Evolutionary conservation across 2,797 vertebrate genomes (phyloP).

Genomic region (Tapirus indicus): DNA sequence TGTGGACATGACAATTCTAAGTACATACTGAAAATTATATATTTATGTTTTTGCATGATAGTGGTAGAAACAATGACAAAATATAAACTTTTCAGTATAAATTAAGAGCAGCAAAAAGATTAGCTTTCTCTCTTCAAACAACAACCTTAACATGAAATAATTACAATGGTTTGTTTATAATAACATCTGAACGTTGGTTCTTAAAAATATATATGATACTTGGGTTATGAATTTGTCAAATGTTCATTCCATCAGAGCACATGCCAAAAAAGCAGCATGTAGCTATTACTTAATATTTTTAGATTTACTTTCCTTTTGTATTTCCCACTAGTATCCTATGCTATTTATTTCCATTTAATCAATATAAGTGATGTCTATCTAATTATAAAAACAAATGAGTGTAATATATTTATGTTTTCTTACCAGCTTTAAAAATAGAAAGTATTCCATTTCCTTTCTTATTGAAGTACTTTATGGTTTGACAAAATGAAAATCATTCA

Average conservation of each 20-base stretch:
- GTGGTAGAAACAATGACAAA: conserved; percentile 2
- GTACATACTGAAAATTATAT: not conserved
- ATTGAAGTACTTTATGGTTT: conserved; percentile 54
- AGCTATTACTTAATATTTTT: conserved; percentile 40
- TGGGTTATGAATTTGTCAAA: conserved; percentile 34
- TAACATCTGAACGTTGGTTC: conserved; percentile 24
- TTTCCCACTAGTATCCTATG: conserved; percentile 24
- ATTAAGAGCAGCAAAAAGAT: not conserved
- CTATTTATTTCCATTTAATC: conserved; percentile 20
- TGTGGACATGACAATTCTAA: not conserved
- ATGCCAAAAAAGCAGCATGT: not conserved
- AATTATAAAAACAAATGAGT: conserved; percentile 37
- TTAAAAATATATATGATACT: conserved; percentile 15
- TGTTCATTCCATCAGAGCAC: conserved; percentile 30
- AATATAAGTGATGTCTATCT: not conserved
- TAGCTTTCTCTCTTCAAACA: conserved; percentile 23
- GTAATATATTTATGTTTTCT: conserved; percentile 17
- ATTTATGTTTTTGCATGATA: conserved; percentile 28
- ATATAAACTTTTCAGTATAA: not conserved
- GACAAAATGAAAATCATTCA: conserved; percentile 58
- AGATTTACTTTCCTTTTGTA: conserved; percentile 9
- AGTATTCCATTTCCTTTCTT: conserved; percentile 47
- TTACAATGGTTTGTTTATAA: not conserved
- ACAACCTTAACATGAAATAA: not conserved
- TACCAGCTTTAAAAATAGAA: conserved; percentile 58